Evolutionary conservation across 2,888 invertebrate genomes (phyloP).

Genomic region (Penaeus monodon): DNA sequence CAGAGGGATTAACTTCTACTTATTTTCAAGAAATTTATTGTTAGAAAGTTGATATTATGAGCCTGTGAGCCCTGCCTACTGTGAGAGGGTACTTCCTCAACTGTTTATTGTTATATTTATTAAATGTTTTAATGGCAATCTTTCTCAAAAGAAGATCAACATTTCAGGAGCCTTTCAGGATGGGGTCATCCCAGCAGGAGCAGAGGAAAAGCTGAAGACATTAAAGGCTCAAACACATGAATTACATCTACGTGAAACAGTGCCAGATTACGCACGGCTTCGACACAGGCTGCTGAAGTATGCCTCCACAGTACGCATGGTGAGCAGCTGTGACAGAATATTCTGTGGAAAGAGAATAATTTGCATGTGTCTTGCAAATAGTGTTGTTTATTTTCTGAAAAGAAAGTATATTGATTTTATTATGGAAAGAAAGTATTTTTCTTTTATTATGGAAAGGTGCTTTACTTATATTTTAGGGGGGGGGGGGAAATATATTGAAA

Average conservation of each 20-base stretch:
- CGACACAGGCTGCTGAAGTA: slow-evolving; percentile 31
- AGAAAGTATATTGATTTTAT: no score
- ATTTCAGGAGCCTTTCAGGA: slow-evolving; percentile 34
- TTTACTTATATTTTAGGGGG: no score
- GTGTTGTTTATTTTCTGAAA: no score
- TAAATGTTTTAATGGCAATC: neutral
- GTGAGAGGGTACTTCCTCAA: neutral
- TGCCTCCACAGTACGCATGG: slow-evolving; percentile 30
- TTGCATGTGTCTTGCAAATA: no score
- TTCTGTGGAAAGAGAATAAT: no score
- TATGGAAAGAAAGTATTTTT: no score
- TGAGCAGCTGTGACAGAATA: neutral
- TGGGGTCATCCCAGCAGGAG: slow-evolving; percentile 20
- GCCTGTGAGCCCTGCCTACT: neutral
- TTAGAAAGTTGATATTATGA: no score
- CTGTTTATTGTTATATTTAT: neutral
- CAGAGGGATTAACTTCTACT: no score
- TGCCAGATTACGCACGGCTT: slow-evolving; percentile 27
- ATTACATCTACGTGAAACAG: slow-evolving; percentile 6
- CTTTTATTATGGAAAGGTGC: no score
- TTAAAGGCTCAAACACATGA: slow-evolving; percentile 15
- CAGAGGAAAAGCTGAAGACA: slow-evolving; percentile 4
- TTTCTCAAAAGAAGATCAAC: no score
- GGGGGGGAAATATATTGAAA: no score
- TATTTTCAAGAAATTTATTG: no score